phyloP scores from a whole-genome alignment of 2,888 invertebrate species.

The Drosophila longiperda region DNA sequence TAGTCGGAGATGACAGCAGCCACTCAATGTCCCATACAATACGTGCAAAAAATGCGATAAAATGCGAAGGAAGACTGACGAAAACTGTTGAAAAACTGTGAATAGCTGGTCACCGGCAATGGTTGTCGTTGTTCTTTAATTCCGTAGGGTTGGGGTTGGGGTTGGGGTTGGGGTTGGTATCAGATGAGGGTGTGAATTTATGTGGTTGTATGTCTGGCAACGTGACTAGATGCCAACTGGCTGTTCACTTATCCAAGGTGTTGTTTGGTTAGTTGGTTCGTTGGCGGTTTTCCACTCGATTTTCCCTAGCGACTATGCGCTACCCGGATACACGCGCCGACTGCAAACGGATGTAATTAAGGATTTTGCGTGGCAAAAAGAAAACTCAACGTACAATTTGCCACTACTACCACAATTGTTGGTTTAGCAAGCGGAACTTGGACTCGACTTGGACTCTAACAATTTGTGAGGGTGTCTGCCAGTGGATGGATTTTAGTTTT shows the following conservation, averaged over 20 bases:
- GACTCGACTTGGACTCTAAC: slow-evolving; percentile 13
- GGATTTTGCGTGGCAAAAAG: slow-evolving; percentile 73
- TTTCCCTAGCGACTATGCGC: slow-evolving; percentile 42
- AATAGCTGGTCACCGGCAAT: slow-evolving; percentile 76
- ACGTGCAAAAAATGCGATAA: slow-evolving; percentile 73
- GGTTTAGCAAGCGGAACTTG: slow-evolving; percentile 29
- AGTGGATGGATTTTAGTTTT: background rate
- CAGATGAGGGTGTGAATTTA: background rate
- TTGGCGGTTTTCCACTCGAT: slow-evolving; percentile 51
- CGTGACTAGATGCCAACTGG: slow-evolving; percentile 69
- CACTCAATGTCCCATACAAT: slow-evolving; percentile 64
- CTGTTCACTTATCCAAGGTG: slow-evolving; percentile 70
- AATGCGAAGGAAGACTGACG: slow-evolving; percentile 53
- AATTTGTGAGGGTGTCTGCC: slow-evolving; percentile 17
- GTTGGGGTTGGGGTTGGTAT: background rate
- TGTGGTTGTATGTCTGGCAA: slow-evolving; percentile 35
- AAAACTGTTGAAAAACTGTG: slow-evolving; percentile 60
- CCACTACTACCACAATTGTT: slow-evolving; percentile 42
- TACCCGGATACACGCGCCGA: slow-evolving; percentile 74
- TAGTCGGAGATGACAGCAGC: slow-evolving; percentile 44
- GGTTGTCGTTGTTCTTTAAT: slow-evolving; percentile 63
- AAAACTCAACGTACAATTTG: slow-evolving; percentile 57
- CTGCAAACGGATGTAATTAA: slow-evolving; percentile 77
- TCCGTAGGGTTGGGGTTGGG: background rate
- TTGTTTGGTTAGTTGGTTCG: slow-evolving; percentile 25